Evolutionary conservation across 2,113 vertebrate genomes (phyloP).

Genomic region (Oplegnathus fasciatus): DNA sequence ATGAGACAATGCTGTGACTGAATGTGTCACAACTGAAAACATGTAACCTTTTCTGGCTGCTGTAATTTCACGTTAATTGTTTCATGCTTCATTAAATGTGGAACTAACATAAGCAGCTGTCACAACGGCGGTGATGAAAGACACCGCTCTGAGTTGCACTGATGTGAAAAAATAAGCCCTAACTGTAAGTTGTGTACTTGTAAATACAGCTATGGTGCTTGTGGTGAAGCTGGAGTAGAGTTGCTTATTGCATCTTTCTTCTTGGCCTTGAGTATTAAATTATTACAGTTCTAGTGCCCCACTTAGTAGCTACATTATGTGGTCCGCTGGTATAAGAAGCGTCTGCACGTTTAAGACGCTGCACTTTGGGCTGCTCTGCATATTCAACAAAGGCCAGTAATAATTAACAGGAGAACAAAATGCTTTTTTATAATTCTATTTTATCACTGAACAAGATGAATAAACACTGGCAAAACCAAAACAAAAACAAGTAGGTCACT

Average conservation of each 20-base stretch:
- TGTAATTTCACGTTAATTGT: conserved; percentile 69
- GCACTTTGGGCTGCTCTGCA: conserved; percentile 55
- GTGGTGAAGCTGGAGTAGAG: conserved; percentile 33
- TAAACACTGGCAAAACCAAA: conserved; percentile 76
- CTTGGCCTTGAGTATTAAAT: conserved; percentile 66
- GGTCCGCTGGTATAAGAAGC: conserved; percentile 37
- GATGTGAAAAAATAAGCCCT: conserved; percentile 9
- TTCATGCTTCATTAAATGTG: conserved; percentile 69
- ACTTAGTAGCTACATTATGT: conserved; percentile 57
- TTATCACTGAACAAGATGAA: conserved; percentile 74
- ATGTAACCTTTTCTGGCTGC: conserved; percentile 66
- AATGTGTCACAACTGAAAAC: conserved; percentile 56
- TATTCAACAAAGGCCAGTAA: conserved; percentile 63
- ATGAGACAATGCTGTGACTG: conserved; percentile 65
- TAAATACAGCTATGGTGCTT: conserved; percentile 27
- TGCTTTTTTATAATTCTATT: conserved; percentile 79
- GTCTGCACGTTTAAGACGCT: conserved; percentile 38
- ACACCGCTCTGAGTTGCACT: conserved; percentile 45
- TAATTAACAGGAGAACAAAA: conserved; percentile 75
- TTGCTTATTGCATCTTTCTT: conserved; percentile 45
- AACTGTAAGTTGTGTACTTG: conserved; percentile 25
- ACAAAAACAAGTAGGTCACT: conserved; percentile 85
- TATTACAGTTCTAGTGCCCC: conserved; percentile 69
- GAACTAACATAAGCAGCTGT: conserved; percentile 66
- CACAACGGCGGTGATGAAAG: conserved; percentile 64